These are phyloP conservation scores for Camponotus pennsylvanicus DNA, from an alignment of 1,140 invertebrate genomes.

Conservation along the genomic window DNA sequence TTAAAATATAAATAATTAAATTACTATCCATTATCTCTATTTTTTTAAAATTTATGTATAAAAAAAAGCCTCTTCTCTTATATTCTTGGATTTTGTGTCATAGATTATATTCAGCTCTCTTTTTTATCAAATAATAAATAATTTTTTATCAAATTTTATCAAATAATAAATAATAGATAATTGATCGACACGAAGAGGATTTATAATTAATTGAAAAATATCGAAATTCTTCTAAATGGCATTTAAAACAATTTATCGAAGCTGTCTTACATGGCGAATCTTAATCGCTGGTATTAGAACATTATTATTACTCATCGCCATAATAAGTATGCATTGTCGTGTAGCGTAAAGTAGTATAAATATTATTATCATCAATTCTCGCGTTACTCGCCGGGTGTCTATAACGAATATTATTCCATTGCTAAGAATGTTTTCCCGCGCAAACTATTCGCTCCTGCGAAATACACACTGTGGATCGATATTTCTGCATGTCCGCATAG, in stretches of 20 bases:
- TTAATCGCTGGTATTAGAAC: neutral
- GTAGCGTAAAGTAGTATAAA: conserved; percentile 1
- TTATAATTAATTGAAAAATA: neutral
- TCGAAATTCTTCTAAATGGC: neutral
- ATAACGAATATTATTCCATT: conserved; percentile 21
- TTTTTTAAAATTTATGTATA: neutral
- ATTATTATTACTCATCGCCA: neutral
- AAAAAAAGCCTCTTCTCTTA: neutral
- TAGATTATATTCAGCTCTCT: neutral
- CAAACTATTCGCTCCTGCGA: neutral
- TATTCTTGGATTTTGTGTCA: neutral
- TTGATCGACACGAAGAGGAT: neutral
- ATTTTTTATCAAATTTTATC: neutral
- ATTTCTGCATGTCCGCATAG: conserved; percentile 47
- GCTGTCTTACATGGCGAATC: neutral
- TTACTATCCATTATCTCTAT: neutral
- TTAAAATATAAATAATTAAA: neutral
- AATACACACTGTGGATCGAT: conserved; percentile 55
- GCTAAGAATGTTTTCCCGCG: conserved; percentile 30
- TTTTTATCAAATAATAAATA: neutral
- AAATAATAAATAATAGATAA: neutral
- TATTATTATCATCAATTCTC: conserved; percentile 21
- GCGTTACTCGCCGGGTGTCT: neutral
- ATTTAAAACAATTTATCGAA: neutral
- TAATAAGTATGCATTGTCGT: neutral